These are phyloP conservation scores for Larimichthys crocea DNA, from an alignment of 2,113 vertebrate species.

Conservation along the genomic window DNA sequence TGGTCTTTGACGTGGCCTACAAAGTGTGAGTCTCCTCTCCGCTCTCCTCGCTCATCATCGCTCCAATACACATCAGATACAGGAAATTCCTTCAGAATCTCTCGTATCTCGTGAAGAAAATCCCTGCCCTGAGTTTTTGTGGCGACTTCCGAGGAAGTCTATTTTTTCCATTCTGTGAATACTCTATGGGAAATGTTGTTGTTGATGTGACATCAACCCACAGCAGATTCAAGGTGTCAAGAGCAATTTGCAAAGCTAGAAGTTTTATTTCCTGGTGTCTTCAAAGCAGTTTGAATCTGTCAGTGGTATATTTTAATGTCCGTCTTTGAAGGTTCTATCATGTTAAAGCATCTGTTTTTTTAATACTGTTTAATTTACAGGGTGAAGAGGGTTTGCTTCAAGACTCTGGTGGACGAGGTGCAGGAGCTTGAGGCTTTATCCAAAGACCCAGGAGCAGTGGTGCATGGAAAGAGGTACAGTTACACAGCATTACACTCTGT, in stretches of 20 bases:
- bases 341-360: constrained; percentile 17
- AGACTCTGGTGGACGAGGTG: constrained; percentile 97
- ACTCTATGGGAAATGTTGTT: constrained; percentile 15
- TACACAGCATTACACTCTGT: neutral
- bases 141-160: constrained; percentile 1
- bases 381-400: constrained; percentile 93
- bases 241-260: constrained; percentile 23
- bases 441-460: constrained; percentile 95
- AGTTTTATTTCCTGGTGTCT: constrained; percentile 4
- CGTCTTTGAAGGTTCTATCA: neutral
- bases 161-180: constrained; percentile 16
- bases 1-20: constrained; percentile 92
- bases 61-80: constrained; percentile 36
- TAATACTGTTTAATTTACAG: constrained; percentile 75
- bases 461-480: constrained; percentile 95
- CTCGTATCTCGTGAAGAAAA: constrained; percentile 40
- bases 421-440: constrained; percentile 97
- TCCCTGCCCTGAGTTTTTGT: constrained; percentile 7
- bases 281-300: constrained; percentile 5
- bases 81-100: constrained; percentile 59
- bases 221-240: constrained; percentile 40
- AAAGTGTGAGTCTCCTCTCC: constrained; percentile 92
- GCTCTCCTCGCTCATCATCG: constrained; percentile 48
- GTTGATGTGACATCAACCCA: constrained; percentile 30
- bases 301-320: neutral